A percentile compares a stretch with the other conserved stretches of the same genome.
These are phyloP conservation scores for Aurelia aurita DNA, from an alignment of 30 jellyfish, hydroid and myxozoan species.

Conservation along the genomic window DNA sequence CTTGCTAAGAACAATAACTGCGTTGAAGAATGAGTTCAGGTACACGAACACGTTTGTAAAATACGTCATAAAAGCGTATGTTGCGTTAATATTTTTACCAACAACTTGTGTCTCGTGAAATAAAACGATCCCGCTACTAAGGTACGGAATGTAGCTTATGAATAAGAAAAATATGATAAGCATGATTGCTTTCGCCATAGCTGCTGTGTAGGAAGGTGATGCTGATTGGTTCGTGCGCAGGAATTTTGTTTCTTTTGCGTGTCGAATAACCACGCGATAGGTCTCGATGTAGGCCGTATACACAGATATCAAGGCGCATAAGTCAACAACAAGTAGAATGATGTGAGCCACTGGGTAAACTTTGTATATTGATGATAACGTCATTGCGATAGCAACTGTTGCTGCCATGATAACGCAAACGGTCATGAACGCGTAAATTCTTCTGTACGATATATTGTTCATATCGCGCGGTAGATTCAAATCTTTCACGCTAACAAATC, in stretches of 20 bases:
- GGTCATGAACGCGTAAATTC: slow-evolving; percentile 22
- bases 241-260: slow-evolving; percentile 41
- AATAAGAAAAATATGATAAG: slow-evolving; percentile 61
- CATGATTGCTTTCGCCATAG: slow-evolving; percentile 66
- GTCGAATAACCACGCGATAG: slow-evolving; percentile 58
- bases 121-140: slow-evolving; percentile 32
- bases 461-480: slow-evolving; percentile 16
- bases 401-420: slow-evolving; percentile 18
- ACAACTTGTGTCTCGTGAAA: slow-evolving; percentile 27
- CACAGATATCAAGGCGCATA: slow-evolving; percentile 31
- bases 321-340: slow-evolving; percentile 25
- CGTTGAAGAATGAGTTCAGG: slow-evolving; percentile 68
- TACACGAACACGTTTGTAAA: slow-evolving; percentile 44
- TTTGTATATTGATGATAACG: slow-evolving; percentile 12
- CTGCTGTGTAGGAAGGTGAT: slow-evolving; percentile 49
- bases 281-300: slow-evolving; percentile 66
- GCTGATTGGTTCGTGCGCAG: slow-evolving; percentile 31
- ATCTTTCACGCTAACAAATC: slow-evolving; percentile 55
- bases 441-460: slow-evolving; percentile 27
- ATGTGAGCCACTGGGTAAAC: slow-evolving; percentile 28
- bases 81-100: slow-evolving; percentile 10
- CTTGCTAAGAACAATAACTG: slow-evolving; percentile 62
- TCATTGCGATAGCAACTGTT: slow-evolving; percentile 19
- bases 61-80: slow-evolving; percentile 26
- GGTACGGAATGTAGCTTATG: slow-evolving; percentile 64